Percentiles rank a stretch among this genome's conserved stretches.
phyloP scores from a whole-genome alignment of 2,113 vertebrate genomes.

The Typhlomys cinereus region DNA sequence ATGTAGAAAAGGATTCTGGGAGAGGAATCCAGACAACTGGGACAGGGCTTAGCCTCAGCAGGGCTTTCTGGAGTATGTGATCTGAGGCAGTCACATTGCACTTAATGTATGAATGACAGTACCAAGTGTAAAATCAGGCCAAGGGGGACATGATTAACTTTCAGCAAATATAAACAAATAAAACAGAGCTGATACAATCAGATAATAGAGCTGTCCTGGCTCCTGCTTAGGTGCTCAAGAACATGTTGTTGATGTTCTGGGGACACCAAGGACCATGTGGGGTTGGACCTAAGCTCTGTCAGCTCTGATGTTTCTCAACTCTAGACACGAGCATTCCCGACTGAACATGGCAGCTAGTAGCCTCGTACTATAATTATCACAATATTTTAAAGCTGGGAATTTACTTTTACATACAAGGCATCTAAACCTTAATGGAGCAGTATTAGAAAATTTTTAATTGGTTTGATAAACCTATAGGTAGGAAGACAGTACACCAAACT shows the following conservation, averaged over 20 bases:
- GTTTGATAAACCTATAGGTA: too few species aligned
- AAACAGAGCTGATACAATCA: slow-evolving; percentile 19
- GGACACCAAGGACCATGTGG: neutral
- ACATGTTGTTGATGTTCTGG: neutral
- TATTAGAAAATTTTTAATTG: slow-evolving; percentile 21
- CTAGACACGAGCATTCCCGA: neutral
- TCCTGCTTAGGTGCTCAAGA: neutral
- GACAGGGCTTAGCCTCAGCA: neutral
- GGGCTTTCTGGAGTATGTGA: neutral
- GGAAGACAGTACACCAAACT: too few species aligned
- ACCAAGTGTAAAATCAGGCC: neutral
- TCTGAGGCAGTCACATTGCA: neutral
- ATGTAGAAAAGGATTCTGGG: slow-evolving; percentile 27
- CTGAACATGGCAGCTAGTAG: neutral
- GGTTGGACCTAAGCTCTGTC: neutral
- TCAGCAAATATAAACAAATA: slow-evolving; percentile 20
- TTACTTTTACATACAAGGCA: slow-evolving; percentile 12
- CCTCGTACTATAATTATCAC: slow-evolving; percentile 13
- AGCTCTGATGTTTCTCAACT: neutral
- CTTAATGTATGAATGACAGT: neutral
- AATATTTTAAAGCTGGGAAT: slow-evolving; percentile 46
- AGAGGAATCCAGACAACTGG: neutral
- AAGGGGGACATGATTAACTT: neutral
- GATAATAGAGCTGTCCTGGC: neutral
- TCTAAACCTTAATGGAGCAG: slow-evolving; percentile 16